These are phyloP conservation scores for Danionella dracula DNA, from an alignment of 2,797 vertebrate species.

Conservation along the genomic window DNA sequence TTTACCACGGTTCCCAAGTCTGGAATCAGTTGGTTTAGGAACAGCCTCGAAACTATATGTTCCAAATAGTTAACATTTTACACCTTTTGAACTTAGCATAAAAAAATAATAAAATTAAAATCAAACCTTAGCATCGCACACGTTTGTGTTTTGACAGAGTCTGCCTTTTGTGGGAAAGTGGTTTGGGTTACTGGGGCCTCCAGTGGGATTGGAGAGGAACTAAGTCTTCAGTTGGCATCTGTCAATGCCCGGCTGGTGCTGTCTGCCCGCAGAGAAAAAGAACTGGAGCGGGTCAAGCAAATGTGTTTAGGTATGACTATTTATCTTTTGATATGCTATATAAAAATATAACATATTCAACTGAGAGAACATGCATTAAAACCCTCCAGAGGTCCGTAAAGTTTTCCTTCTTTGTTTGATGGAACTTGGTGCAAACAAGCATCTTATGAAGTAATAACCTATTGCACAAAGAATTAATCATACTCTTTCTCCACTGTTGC, in stretches of 20 bases:
- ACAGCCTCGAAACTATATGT: too few species aligned
- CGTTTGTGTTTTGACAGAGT: constrained; percentile 53
- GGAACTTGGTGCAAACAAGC: not conserved
- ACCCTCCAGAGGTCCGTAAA: not conserved
- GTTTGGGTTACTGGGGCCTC: constrained; percentile 95
- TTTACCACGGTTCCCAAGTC: too few species aligned
- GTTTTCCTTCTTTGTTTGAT: not conserved
- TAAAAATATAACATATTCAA: too few species aligned
- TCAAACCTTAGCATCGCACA: too few species aligned
- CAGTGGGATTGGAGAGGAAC: constrained; percentile 90
- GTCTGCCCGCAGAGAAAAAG: constrained; percentile 81
- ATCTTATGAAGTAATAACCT: too few species aligned
- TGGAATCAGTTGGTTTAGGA: too few species aligned
- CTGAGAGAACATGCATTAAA: not conserved
- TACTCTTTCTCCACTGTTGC: constrained; percentile 14
- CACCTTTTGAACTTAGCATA: too few species aligned
- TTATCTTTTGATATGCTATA: too few species aligned
- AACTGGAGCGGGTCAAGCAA: constrained; percentile 81
- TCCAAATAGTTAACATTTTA: too few species aligned
- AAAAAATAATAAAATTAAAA: too few species aligned
- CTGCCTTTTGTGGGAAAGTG: constrained; percentile 75
- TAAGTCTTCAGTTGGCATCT: constrained; percentile 82
- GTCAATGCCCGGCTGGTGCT: constrained; percentile 79
- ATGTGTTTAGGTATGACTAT: constrained; percentile 78
- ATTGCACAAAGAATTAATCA: not conserved